phyloP scores from a whole-genome alignment of 2,113 vertebrate species.

The Alexandromys fortis region DNA sequence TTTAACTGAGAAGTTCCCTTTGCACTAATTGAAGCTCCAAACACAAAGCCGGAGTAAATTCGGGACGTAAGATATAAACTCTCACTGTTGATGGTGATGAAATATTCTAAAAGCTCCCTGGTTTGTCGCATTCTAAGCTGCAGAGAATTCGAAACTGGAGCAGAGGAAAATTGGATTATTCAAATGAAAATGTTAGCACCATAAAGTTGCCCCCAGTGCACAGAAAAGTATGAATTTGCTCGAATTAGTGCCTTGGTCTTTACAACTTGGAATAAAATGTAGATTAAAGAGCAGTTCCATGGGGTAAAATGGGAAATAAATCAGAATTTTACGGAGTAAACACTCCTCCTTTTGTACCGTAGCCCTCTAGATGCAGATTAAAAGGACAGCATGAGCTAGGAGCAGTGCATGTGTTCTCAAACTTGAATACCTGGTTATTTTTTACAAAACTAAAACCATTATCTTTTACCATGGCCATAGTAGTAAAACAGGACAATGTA shows the following conservation, averaged over 20 bases:
- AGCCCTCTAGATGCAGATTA: background rate
- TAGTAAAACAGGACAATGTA: background rate
- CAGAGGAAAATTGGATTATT: background rate
- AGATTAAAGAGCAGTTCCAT: background rate
- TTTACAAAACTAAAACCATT: background rate
- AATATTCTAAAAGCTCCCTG: background rate
- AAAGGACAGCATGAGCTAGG: background rate
- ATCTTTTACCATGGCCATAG: background rate
- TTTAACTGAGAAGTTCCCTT: background rate
- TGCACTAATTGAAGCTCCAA: background rate
- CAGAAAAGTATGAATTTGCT: constrained; percentile 6
- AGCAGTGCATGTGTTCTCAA: background rate
- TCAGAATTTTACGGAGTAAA: background rate
- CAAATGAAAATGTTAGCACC: background rate
- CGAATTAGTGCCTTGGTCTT: constrained; percentile 11
- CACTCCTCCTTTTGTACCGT: background rate
- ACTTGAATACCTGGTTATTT: background rate
- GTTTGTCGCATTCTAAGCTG: background rate
- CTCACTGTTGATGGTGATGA: background rate
- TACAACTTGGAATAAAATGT: background rate
- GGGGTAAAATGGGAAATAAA: background rate
- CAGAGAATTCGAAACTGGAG: constrained; percentile 13
- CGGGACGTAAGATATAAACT: background rate
- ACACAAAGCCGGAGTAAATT: background rate
- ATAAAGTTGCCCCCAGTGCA: background rate